These are phyloP conservation scores for Acipenser oxyrinchus DNA, from an alignment of 2,797 vertebrate genomes.

Conservation along the genomic window DNA sequence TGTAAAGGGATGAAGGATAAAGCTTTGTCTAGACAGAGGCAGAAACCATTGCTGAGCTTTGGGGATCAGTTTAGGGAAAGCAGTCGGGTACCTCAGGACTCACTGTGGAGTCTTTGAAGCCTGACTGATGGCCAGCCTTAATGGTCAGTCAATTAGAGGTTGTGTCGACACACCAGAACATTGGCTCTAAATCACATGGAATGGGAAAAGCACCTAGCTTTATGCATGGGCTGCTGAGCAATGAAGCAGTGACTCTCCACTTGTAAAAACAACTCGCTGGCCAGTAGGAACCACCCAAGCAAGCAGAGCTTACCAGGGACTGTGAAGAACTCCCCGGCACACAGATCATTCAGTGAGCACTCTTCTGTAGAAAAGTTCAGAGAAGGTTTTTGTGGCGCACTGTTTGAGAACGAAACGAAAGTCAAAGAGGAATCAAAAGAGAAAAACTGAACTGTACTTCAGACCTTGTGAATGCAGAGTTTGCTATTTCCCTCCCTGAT, in stretches of 20 bases:
- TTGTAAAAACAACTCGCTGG: conserved; percentile 60
- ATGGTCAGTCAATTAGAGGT: conserved; percentile 25
- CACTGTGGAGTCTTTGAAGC: conserved; percentile 24
- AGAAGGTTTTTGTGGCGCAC: too few relatives aligned
- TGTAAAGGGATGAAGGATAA: background rate
- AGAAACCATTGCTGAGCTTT: conserved; percentile 1
- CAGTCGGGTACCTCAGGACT: conserved; percentile 23
- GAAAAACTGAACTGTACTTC: background rate
- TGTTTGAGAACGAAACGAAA: conserved; percentile 19
- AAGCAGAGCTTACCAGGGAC: conserved; percentile 7
- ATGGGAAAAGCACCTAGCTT: conserved; percentile 55
- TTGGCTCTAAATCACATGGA: conserved; percentile 42
- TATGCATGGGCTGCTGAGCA: conserved; percentile 58
- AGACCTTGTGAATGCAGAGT: too few relatives aligned
- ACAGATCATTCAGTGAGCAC: background rate
- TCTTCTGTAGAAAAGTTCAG: background rate
- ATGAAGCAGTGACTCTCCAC: conserved; percentile 56
- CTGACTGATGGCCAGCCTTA: conserved; percentile 25
- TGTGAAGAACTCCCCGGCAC: too few relatives aligned
- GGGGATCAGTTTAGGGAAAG: conserved; percentile 16
- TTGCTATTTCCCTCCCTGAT: too few relatives aligned
- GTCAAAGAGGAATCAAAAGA: background rate
- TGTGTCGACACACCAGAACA: conserved; percentile 18
- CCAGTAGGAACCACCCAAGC: conserved; percentile 22
- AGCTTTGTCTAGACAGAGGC: conserved; percentile 22